Percentiles rank a stretch among this genome's conserved stretches.
Evolutionary conservation across 30 jellyfish, hydroid and myxozoan species (phyloP).

Genomic region (Chrysaora quinquecirrha): DNA sequence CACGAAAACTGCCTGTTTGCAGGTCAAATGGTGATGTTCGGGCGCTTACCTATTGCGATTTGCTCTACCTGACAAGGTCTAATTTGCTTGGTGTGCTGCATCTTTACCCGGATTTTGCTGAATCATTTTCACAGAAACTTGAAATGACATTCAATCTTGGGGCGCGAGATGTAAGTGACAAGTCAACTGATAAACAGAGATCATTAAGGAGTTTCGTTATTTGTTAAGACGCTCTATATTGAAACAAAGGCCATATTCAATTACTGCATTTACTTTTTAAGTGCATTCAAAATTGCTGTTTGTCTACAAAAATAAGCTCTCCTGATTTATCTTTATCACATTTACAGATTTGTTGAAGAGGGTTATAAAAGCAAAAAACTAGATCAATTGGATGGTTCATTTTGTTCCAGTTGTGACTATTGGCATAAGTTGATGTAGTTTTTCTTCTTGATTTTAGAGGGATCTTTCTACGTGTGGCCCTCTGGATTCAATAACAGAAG

Average conservation of each 20-base stretch:
- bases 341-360: too few species aligned
- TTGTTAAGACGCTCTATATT: too few species aligned
- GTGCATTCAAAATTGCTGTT: too few species aligned
- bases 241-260: too few species aligned
- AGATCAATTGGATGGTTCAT: too few species aligned
- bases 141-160: conserved; percentile 84
- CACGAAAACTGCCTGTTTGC: conserved; percentile 53
- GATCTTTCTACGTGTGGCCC: conserved; percentile 66
- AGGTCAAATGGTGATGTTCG: conserved; percentile 92
- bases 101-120: conserved; percentile 87
- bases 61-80: conserved; percentile 80
- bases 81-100: conserved; percentile 63
- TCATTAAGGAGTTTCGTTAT: too few species aligned
- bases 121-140: conserved; percentile 59
- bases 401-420: too few species aligned
- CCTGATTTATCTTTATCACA: too few species aligned
- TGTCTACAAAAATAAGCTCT: too few species aligned
- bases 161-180: conserved; percentile 53
- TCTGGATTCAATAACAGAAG: conserved; percentile 83
- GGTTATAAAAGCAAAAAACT: too few species aligned
- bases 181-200: too few species aligned
- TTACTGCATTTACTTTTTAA: too few species aligned
- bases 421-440: not conserved
- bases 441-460: conserved; percentile 30
- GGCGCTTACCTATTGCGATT: conserved; percentile 87